phyloP scores from a whole-genome alignment of 2,797 vertebrate species.

The Falco biarmicus region DNA sequence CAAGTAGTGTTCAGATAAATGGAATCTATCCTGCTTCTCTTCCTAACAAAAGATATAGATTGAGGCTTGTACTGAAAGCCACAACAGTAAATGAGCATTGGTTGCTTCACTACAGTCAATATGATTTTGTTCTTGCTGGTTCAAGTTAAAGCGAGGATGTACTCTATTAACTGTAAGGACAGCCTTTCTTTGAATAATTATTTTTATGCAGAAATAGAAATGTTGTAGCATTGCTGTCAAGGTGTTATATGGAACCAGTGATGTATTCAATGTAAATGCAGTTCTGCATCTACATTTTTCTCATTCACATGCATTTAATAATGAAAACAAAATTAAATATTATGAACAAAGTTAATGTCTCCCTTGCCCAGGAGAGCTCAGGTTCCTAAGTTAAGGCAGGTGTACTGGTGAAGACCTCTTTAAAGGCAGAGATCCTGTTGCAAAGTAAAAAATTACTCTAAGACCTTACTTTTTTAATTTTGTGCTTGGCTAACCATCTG shows the following conservation, averaged over 20 bases:
- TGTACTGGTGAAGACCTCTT: neutral
- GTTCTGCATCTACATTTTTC: neutral
- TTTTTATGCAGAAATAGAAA: neutral
- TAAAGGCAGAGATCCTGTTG: neutral
- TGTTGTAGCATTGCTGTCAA: neutral
- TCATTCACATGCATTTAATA: neutral
- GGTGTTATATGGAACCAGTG: neutral
- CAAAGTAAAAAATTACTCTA: neutral
- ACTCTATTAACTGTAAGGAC: neutral
- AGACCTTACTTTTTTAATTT: neutral
- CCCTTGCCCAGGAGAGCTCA: neutral
- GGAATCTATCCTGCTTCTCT: neutral
- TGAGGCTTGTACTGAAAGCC: neutral
- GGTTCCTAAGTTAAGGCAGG: neutral
- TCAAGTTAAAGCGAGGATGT: neutral
- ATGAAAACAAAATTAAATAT: neutral
- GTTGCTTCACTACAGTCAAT: neutral
- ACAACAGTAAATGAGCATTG: neutral
- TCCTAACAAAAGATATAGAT: neutral
- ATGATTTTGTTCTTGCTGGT: neutral
- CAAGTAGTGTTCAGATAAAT: neutral
- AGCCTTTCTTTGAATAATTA: neutral
- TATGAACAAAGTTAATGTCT: neutral
- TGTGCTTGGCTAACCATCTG: neutral
- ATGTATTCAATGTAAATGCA: neutral